A percentile compares a stretch with the other conserved stretches of the same genome.
Evolutionary conservation across 2,888 invertebrate species (phyloP).

Genomic region (Ptychoptera albimana): DNA sequence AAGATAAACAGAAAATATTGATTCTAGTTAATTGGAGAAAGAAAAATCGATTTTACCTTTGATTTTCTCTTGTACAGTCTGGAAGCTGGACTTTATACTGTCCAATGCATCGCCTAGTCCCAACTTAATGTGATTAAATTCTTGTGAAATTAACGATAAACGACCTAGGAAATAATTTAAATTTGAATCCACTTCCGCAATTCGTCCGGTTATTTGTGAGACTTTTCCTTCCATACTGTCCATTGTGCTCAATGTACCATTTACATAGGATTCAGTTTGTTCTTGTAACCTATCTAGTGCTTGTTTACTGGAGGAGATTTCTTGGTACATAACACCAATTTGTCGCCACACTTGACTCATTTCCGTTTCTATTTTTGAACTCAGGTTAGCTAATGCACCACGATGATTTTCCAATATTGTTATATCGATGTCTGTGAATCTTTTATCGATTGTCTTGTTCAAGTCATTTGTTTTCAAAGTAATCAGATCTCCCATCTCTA

Average conservation of each 20-base stretch:
- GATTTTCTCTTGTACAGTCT: constrained; percentile 40
- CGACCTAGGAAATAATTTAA: constrained; percentile 68
- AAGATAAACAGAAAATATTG: constrained; percentile 19
- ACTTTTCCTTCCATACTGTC: constrained; percentile 67
- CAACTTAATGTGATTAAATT: constrained; percentile 65
- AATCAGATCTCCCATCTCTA: constrained; percentile 56
- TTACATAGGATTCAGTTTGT: constrained; percentile 64
- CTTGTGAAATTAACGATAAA: constrained; percentile 64
- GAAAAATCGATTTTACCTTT: constrained; percentile 17
- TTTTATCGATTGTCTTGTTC: constrained; percentile 46
- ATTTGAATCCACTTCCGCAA: constrained; percentile 64
- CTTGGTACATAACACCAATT: constrained; percentile 76
- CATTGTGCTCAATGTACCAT: constrained; percentile 60
- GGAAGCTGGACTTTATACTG: constrained; percentile 48
- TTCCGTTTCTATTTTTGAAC: constrained; percentile 59
- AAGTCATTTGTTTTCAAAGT: constrained; percentile 46
- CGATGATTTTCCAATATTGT: constrained; percentile 56
- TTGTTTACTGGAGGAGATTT: constrained; percentile 58
- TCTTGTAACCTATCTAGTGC: constrained; percentile 56
- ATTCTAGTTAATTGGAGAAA: background rate
- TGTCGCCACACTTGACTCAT: constrained; percentile 80
- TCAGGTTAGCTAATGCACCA: constrained; percentile 54
- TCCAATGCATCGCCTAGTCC: constrained; percentile 58
- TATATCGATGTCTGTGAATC: constrained; percentile 53
- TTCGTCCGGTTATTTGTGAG: constrained; percentile 55